Evolutionary conservation across 2,113 vertebrate genomes (phyloP), one percentile per base, ranked within the genome.

Genomic region (Crotophaga sulcirostris): DNA sequence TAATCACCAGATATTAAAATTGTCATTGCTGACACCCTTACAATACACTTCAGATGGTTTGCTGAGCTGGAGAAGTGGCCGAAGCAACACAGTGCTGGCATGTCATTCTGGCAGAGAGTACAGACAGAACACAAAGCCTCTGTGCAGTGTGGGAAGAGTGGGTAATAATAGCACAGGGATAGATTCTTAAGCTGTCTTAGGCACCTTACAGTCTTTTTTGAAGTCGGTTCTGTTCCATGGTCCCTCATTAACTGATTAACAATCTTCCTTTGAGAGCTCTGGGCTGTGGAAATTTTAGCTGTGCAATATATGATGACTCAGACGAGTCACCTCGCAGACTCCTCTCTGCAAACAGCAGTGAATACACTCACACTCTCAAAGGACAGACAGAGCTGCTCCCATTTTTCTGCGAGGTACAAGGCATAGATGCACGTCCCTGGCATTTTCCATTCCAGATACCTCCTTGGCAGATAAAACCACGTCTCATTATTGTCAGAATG

Each of bases 251-350:
- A 84, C 34, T 4, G 64, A 31, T 16, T 18, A 54, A 11, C 70
- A 63, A 47, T n/a, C 73, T 56, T 90, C 75, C 79, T 67, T 73
- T 7, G 13, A 77, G 59, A 92, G 67, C 67, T 70, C 47, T 86
- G 89, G 60, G 44, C 81, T 13, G 28, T 67, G 66, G 62, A 47
- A 62, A 66, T 56, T 66, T 28, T 14, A 92, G 29, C 72, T 63
- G 28, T 68, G 80, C 49, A 79, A 55, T 4, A 16, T 6, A 45
- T 3, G 20, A 28, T 42, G 73, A 81, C 59, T 94, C 55, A 51
- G 28, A 19, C n/a, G 28, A 64, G 58, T 11, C 84, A 77, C 74
- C 64, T 60, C 78, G n/a, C 49, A 55, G 84, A 33, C 25, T 47
- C n/a, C 67, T n/a, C 60, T 79, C 88, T 73, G 75, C 78, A 54